Evolutionary conservation across 2,888 invertebrate genomes (phyloP), one percentile per base, ranked within the genome.

Genomic region (Globia sparganii): DNA sequence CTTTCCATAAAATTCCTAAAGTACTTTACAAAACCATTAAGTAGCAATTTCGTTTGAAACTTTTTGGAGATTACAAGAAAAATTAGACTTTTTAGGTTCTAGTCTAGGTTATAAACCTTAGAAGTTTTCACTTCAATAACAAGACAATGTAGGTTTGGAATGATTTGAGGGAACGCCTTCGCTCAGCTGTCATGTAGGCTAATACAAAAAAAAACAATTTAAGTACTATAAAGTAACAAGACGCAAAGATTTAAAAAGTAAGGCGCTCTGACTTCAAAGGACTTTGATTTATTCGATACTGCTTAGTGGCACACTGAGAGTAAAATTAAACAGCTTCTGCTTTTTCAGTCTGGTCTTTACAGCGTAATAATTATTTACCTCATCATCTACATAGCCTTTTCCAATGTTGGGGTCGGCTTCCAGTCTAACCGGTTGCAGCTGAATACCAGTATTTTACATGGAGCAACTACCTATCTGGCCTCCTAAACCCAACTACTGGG

Each of bases 211-310:
- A 73, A 37, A 25, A 73, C 13, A 43, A n/a, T n/a, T n/a, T 56
- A 28, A 4, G 34, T 49, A 68, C 46, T 37, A 18, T 28, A 31
- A 64, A 43, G 49, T 43, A 70, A 77, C 64, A 75, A 74, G 80
- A 21, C 6, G 13, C 68, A 64, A 25, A 70, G 40, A 72, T 69
- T 74, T 74, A 40, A 80, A 81, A 81, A 80, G 56, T 65, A 73
- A 71, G 28, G 40, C 43, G n/a, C 4, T 25, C 6, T 21, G 40
- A 76, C 68, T 70, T 75, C 56, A 75, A 56, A 81, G 31, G 31
- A 69, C n/a, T 56, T 72, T 69, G 77, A 82, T 82, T 82, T 80
- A 77, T 83, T 66, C 40, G 56, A 69, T 46, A 18, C 15, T 18
- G 18, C 31, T 62, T 40, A 15, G 69, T 66, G 49, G 58, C 40